Base-by-base conservation (phyloP, 2,888 invertebrate species). In the Meliscaeva auricollis region DNA sequence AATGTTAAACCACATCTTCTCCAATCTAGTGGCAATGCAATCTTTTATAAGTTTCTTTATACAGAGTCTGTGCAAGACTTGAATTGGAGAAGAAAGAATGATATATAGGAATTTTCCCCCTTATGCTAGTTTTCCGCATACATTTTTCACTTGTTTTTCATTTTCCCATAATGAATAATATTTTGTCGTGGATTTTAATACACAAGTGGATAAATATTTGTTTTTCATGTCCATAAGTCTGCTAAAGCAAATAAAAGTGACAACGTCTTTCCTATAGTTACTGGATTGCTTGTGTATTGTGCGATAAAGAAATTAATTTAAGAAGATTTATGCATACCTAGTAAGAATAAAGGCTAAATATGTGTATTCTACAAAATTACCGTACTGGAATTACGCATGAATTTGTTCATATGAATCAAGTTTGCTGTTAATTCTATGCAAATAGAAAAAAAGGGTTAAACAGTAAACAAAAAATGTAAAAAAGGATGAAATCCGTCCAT, bases 81-180 rank as follows among this genome's bases (percentile, higher is more conserved):
- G 3, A 35, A 20, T 15, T 58, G 1, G 26, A 62, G 70, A 50
- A 50, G 54, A 68, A 50, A 35, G 79, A 84, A 69, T 79, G 56
- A 38, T 64, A 17, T 62, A 26, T 44, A 44, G 80, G 80, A 80
- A 80, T 84, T 72, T 75, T 80, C 75, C 76, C 75, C 72, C 84
- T 38, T 76, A 30, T 60, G 58, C 11, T 79, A 13, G 44, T 46
- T 64, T 72, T 66, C 58, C 66, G 72, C 52, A 52, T 76, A 32
- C 58, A 84, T 80, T 72, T 48, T 64, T 35, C 13, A 50, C 38
- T 17, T 52, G 35, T 17, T 66, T 75, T 58, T 7, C 9, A n/a
- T 35, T 66, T 66, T 66, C 48, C 66, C 50, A 50, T 22, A 15
- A 32, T 66, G 17, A 64, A 64, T 32, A 48, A 35, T 60, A 58